A percentile compares a stretch with the other conserved stretches of the same genome.
These are phyloP conservation scores for Columbina picui DNA, from an alignment of 2,113 vertebrate genomes.

Conservation along the genomic window DNA sequence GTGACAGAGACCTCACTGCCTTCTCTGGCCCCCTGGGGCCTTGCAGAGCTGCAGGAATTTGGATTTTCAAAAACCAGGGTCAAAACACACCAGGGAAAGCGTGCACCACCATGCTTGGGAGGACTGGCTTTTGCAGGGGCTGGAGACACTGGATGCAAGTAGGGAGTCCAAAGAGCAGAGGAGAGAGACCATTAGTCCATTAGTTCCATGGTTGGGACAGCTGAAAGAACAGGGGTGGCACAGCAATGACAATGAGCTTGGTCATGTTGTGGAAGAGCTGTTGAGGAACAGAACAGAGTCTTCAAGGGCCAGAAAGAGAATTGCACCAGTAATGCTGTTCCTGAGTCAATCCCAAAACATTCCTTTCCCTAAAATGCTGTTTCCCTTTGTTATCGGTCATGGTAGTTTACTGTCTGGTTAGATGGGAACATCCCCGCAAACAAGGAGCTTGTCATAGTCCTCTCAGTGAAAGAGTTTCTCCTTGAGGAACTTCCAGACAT, in stretches of 20 bases:
- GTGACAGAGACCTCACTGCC: neutral
- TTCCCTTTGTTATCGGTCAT: no score
- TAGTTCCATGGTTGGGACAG: neutral
- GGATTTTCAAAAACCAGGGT: rapidly evolving
- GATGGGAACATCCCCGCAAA: neutral
- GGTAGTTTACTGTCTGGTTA: neutral
- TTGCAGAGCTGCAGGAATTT: neutral
- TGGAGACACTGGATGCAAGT: neutral
- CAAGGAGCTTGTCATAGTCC: neutral
- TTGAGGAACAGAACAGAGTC: neutral
- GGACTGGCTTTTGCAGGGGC: no score
- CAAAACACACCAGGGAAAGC: rapidly evolving
- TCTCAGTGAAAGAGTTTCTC: neutral
- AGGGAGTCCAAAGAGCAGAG: neutral
- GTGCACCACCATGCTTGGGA: rapidly evolving
- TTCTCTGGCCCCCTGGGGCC: neutral
- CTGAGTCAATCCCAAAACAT: neutral
- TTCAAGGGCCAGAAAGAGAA: neutral
- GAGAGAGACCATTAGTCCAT: rapidly evolving
- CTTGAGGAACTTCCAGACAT: neutral
- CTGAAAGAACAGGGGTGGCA: neutral
- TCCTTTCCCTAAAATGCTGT: neutral
- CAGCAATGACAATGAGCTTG: rapidly evolving
- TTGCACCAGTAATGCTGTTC: neutral
- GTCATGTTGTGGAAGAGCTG: neutral